phyloP scores from a whole-genome alignment of 2,113 vertebrate species.

The Sigmodon hispidus region DNA sequence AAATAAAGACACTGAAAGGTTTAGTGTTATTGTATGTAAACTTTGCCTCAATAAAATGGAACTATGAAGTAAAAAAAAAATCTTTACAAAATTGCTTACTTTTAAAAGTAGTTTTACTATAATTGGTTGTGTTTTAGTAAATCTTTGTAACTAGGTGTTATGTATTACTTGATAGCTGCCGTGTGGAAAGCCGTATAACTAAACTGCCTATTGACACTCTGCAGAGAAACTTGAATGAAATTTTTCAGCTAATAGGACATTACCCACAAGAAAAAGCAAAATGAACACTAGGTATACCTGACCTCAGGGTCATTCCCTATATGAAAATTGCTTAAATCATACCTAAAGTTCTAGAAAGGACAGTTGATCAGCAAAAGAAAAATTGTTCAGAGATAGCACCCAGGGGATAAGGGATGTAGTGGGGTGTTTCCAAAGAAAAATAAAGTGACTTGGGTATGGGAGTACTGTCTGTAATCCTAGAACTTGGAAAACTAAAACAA shows the following conservation, averaged over 20 bases:
- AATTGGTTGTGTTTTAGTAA: background rate
- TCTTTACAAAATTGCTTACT: background rate
- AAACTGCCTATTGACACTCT: background rate
- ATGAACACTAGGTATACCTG: background rate
- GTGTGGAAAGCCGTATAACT: background rate
- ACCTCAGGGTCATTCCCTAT: background rate
- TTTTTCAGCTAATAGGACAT: background rate
- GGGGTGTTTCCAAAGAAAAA: background rate
- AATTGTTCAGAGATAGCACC: background rate
- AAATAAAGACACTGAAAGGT: background rate
- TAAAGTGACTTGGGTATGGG: background rate
- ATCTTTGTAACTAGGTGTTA: background rate
- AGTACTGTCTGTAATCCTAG: background rate
- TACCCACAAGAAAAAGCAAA: background rate
- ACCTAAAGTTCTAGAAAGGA: background rate
- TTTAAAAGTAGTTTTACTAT: background rate
- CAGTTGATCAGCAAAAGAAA: background rate
- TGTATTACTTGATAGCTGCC: background rate
- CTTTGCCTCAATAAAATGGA: background rate
- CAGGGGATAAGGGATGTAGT: no score
- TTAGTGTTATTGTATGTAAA: background rate
- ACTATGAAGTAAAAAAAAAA: background rate
- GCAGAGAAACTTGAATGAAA: background rate
- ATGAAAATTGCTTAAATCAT: background rate
- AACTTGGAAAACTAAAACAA: background rate